phyloP scores from a whole-genome alignment of 1,140 invertebrate species.

The Pogonomyrmex barbatus region DNA sequence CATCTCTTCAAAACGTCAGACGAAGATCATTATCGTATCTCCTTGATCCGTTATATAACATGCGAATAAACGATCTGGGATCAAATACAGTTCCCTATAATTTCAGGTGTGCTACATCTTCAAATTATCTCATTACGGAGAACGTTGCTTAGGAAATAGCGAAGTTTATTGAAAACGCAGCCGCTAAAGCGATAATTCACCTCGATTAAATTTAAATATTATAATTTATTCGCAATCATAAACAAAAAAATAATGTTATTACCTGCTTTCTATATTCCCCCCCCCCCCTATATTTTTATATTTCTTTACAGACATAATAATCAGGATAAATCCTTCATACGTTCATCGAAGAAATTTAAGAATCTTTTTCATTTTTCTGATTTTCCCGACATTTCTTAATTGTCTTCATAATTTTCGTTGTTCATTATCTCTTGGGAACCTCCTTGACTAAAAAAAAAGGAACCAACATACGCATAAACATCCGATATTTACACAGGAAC shows the following conservation, averaged over 20 bases:
- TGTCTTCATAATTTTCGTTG: neutral
- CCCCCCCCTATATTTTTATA: neutral
- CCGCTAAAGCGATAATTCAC: neutral
- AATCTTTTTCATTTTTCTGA: neutral
- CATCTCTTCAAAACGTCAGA: constrained; percentile 35
- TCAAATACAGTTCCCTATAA: constrained; percentile 33
- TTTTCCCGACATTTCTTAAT: neutral
- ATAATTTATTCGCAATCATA: neutral
- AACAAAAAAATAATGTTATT: neutral
- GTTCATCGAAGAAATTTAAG: neutral
- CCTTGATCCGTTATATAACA: constrained; percentile 40
- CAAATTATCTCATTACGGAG: constrained; percentile 33
- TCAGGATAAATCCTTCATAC: neutral
- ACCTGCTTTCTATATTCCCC: neutral
- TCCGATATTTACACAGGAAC: neutral
- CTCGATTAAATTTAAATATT: neutral
- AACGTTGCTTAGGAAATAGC: neutral
- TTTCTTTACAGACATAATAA: neutral
- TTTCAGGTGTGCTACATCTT: constrained; percentile 38
- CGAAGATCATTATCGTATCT: constrained; percentile 35
- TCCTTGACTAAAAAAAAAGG: neutral
- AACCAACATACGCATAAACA: neutral
- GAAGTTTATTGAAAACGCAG: neutral
- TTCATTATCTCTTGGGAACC: neutral
- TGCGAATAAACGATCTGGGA: constrained; percentile 28